Evolutionary conservation across 2,888 invertebrate genomes (phyloP).

Genomic region (Meteorus cinctellus): DNA sequence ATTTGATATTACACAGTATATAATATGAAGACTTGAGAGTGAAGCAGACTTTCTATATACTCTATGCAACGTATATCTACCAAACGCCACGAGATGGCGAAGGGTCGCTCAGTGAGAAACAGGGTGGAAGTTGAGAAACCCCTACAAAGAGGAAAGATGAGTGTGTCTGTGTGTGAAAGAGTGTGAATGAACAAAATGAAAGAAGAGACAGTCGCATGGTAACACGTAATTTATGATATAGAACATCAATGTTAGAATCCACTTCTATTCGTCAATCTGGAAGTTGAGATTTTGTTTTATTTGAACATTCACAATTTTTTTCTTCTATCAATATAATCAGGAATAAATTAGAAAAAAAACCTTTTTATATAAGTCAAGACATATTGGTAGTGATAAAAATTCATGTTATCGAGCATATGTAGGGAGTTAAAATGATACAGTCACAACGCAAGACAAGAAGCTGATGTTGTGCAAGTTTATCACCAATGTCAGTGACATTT

Average conservation of each 20-base stretch:
- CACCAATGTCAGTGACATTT: neutral
- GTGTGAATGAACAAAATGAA: conserved; percentile 21
- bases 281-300: neutral
- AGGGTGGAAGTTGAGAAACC: conserved; percentile 39
- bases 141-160: conserved; percentile 33
- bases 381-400: neutral
- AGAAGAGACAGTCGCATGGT: conserved; percentile 37
- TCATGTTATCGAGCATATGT: conserved; percentile 1
- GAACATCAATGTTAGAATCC: neutral
- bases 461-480: neutral
- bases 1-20: neutral
- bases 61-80: conserved; percentile 48
- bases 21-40: conserved; percentile 15
- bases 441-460: too few relatives aligned
- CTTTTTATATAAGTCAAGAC: neutral
- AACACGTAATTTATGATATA: conserved; percentile 35
- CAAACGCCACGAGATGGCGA: conserved; percentile 48
- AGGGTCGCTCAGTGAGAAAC: conserved; percentile 32
- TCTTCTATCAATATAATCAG: conserved; percentile 8
- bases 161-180: conserved; percentile 16
- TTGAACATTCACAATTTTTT: neutral
- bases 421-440: neutral
- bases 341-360: neutral
- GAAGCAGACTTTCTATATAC: conserved; percentile 19
- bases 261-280: neutral